Base-by-base conservation (phyloP, 2,113 vertebrate species). In the Etheostoma spectabile region DNA sequence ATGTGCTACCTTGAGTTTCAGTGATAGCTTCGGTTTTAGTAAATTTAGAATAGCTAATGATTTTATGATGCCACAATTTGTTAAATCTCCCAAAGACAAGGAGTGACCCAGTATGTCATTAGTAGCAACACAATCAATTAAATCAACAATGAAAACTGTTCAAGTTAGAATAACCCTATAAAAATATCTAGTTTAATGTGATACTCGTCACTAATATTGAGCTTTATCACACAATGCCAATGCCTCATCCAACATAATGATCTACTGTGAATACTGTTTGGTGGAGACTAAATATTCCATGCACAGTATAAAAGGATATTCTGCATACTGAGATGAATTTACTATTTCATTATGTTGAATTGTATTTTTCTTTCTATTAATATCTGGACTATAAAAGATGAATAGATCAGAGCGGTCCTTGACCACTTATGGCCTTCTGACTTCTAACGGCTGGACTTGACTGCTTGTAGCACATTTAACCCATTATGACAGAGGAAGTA, bases 401-500 rank as follows among this genome's bases (percentile, higher is more conserved):
- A 79, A 69, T 19, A 68, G 52, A 45, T 87, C 64, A 72, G 51
- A 66, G 59, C 53, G 63, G 66, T 42, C 42, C 49, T 82, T 66
- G 6, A 72, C 63, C 56, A 63, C 79, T 74, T 52, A 63, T 53
- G 79, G 80, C 83, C 86, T 86, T 89, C 88, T 83, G 85, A 86
- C 70, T 88, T 51, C 30, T 74, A 70, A 89, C 77, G 63, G 79
- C 75, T 76, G 19, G 68, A 64, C 74, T 79, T 80, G 68, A 77
- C 80, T 79, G 38, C 66, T 84, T 63, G 65, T 38, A 56, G 85
- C 24, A 77, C 84, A 86, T 93, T 89, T 91, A 81, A 90, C 74
- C 85, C 87, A 90, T 92, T 90, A 89, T 68, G 95, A 95, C 93
- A 94, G 94, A 82, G 89, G 91, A 92, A 92, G 89, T 77, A 85